These are phyloP conservation scores for Chrysemys picta DNA, from an alignment of 2,113 vertebrate species.

Conservation along the genomic window DNA sequence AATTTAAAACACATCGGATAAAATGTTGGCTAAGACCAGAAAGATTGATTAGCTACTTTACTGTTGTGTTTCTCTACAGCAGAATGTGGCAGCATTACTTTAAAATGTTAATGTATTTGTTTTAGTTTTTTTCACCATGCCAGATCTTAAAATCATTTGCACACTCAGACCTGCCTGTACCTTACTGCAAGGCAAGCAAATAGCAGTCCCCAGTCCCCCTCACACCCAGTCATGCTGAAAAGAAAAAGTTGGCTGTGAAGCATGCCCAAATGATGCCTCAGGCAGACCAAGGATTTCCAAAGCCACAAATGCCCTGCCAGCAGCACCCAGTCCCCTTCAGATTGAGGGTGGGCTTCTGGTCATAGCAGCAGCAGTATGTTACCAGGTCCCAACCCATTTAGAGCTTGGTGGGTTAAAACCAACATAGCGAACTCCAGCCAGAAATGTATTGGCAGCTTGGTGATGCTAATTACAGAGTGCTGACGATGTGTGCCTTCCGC, in stretches of 20 bases:
- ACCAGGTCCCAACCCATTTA: rapidly evolving
- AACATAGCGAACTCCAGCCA: rapidly evolving
- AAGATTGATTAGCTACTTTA: neutral
- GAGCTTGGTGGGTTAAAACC: neutral
- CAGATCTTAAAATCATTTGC: slow-evolving; percentile 38
- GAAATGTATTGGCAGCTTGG: rapidly evolving
- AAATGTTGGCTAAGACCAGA: neutral
- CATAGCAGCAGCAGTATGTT: rapidly evolving
- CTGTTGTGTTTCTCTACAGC: neutral
- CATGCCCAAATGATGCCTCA: rapidly evolving
- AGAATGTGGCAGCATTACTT: neutral
- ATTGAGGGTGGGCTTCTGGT: neutral
- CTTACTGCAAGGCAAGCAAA: slow-evolving; percentile 33
- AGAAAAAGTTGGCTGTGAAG: slow-evolving; percentile 23
- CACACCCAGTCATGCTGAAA: neutral
- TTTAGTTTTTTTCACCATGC: slow-evolving; percentile 28
- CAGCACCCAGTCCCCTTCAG: neutral
- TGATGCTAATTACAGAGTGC: rapidly evolving
- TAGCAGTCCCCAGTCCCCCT: neutral
- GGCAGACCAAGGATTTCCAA: neutral
- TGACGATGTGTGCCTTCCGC: neutral
- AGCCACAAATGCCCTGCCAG: neutral
- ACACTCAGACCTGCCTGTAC: neutral
- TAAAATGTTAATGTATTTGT: neutral
- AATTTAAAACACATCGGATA: neutral